Conservation (phyloP, 2,888 invertebrate genomes). For the Agrochola macilenta region DNA sequence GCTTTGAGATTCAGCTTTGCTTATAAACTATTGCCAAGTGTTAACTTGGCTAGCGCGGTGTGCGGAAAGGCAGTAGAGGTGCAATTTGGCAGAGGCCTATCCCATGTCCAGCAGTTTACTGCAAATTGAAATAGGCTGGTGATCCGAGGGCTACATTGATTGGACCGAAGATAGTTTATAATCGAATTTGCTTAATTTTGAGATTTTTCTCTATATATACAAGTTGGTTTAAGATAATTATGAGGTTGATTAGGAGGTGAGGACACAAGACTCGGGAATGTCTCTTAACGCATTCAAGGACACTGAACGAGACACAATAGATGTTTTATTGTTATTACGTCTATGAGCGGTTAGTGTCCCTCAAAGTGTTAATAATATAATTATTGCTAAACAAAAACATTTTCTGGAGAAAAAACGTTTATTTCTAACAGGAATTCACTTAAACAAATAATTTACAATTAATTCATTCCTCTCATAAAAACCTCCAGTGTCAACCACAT, state of each 20-base stretch:
- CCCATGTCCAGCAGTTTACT: not conserved
- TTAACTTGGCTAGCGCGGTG: not conserved
- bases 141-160: not conserved
- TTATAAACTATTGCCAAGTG: not conserved
- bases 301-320: too few relatives aligned
- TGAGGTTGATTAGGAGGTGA: too few relatives aligned
- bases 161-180: too few relatives aligned
- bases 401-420: not conserved
- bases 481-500: slow-evolving; percentile 50
- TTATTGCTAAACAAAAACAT: not conserved
- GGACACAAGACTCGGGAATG: not conserved
- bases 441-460: slow-evolving; percentile 49
- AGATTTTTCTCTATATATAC: not conserved
- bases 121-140: not conserved
- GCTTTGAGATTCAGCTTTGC: not conserved
- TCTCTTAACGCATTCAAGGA: too few relatives aligned
- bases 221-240: not conserved
- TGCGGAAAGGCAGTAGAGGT: too few relatives aligned
- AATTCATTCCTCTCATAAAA: slow-evolving; percentile 42
- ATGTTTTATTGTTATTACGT: too few relatives aligned
- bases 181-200: not conserved
- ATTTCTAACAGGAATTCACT: slow-evolving; percentile 10
- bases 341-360: too few relatives aligned
- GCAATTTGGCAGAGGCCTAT: not conserved
- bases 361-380: not conserved